These are phyloP conservation scores for Apoderus coryli DNA, from an alignment of 2,888 invertebrate genomes.

Conservation along the genomic window DNA sequence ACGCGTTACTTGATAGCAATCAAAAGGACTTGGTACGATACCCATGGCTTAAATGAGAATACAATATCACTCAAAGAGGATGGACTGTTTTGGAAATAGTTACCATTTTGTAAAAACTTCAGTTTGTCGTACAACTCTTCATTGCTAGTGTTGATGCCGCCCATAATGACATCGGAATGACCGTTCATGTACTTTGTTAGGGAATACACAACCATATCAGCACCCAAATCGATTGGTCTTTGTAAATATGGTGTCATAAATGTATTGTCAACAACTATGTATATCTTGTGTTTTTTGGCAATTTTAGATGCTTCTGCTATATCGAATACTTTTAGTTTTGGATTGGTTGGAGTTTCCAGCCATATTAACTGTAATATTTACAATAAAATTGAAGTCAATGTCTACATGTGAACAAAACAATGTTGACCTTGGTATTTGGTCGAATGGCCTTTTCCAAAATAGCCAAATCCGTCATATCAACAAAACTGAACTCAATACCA, in stretches of 20 bases:
- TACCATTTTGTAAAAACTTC: conserved; percentile 79
- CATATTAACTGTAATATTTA: conserved; percentile 56
- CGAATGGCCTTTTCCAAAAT: conserved; percentile 54
- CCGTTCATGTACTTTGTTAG: conserved; percentile 98
- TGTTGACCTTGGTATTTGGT: conserved; percentile 65
- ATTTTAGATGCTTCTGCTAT: conserved; percentile 55
- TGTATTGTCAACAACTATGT: conserved; percentile 84
- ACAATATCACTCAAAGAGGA: conserved; percentile 5
- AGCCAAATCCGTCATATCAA: conserved; percentile 56
- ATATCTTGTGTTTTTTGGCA: conserved; percentile 43
- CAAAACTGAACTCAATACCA: conserved; percentile 61
- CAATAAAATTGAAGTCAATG: too few relatives aligned
- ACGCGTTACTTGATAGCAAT: conserved; percentile 85
- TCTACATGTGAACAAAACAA: conserved; percentile 1
- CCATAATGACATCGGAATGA: conserved; percentile 96
- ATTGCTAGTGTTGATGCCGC: conserved; percentile 63
- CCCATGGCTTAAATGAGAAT: conserved; percentile 54
- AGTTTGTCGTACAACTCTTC: conserved; percentile 56
- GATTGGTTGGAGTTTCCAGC: conserved; percentile 96
- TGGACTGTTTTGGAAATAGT: conserved; percentile 1
- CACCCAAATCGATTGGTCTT: conserved; percentile 79
- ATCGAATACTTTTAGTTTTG: conserved; percentile 78
- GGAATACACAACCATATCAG: conserved; percentile 84
- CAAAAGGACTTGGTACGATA: conserved; percentile 89
- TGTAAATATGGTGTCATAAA: conserved; percentile 85